Evolutionary conservation across 2,113 vertebrate genomes (phyloP).

Genomic region (Boulengeromyrus knoepffleri): DNA sequence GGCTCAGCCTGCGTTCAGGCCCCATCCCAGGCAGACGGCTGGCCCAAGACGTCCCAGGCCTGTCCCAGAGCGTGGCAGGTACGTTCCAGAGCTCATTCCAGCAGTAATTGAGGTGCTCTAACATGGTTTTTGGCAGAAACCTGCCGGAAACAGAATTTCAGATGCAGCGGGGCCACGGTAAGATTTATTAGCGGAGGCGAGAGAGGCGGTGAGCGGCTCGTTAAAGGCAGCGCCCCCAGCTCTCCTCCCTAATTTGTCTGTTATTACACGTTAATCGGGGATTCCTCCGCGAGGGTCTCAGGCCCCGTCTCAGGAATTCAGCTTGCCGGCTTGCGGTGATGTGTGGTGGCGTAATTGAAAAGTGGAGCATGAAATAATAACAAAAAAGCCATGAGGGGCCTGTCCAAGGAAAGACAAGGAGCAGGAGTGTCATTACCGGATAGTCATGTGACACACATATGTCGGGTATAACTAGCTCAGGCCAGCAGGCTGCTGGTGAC

Average conservation of each 20-base stretch:
- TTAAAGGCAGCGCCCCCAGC: slow-evolving; percentile 62
- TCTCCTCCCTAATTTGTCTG: slow-evolving; percentile 42
- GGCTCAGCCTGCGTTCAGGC: slow-evolving; percentile 50
- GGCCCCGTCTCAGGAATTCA: background rate
- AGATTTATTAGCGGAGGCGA: slow-evolving; percentile 76
- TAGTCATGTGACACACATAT: background rate
- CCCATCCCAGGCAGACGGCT: background rate
- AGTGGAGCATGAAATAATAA: background rate
- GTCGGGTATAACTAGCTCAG: background rate
- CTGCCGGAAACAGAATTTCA: slow-evolving; percentile 84
- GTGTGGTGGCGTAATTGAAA: background rate
- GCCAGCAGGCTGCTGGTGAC: background rate
- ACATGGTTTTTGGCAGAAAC: slow-evolving; percentile 79
- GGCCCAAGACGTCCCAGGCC: slow-evolving; percentile 49
- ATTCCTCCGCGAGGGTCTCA: background rate
- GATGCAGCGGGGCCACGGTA: slow-evolving; percentile 70
- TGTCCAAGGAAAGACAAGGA: background rate
- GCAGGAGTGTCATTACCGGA: background rate
- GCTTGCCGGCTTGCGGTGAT: background rate
- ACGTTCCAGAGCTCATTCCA: slow-evolving; percentile 71
- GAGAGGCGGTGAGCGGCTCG: slow-evolving; percentile 70
- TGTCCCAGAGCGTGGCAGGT: slow-evolving; percentile 64
- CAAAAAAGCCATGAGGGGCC: background rate
- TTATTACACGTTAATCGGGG: slow-evolving; percentile 4
- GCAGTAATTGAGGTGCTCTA: slow-evolving; percentile 77